A percentile compares a stretch with the other conserved stretches of the same genome.
Evolutionary conservation across 92 coral and sea anemone genomes (phyloP).

Genomic region (Phenganax stokvisi): DNA sequence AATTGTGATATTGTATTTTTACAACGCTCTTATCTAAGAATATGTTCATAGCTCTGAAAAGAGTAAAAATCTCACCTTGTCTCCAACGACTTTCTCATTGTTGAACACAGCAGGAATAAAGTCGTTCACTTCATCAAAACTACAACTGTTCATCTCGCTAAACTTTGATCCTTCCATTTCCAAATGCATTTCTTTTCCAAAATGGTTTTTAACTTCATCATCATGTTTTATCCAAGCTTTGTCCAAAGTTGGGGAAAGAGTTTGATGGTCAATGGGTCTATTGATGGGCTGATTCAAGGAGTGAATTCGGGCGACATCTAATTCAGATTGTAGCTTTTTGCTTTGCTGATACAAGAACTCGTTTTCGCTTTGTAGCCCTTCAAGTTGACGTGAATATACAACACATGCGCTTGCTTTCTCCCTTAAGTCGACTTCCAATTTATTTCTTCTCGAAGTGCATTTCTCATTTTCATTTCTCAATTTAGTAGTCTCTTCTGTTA

Average conservation of each 20-base stretch:
- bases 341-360: slow-evolving; percentile 63
- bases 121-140: slow-evolving; percentile 19
- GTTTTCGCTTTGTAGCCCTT: slow-evolving; percentile 54
- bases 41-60: not conserved
- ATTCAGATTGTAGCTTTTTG: slow-evolving; percentile 62
- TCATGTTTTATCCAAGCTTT: not conserved
- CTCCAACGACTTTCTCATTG: slow-evolving; percentile 16
- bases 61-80: slow-evolving; percentile 14
- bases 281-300: not conserved
- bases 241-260: not conserved
- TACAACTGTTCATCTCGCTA: slow-evolving; percentile 6
- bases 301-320: slow-evolving; percentile 56
- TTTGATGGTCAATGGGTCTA: not conserved
- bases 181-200: not conserved
- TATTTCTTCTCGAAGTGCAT: slow-evolving; percentile 54
- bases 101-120: slow-evolving; percentile 25
- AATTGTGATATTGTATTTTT: not conserved
- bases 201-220: not conserved
- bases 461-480: slow-evolving; percentile 61
- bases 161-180: not conserved
- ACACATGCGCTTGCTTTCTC: slow-evolving; percentile 52
- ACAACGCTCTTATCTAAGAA: not conserved
- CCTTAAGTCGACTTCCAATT: slow-evolving; percentile 58
- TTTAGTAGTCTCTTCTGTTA: slow-evolving; percentile 56
- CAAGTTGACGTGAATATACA: slow-evolving; percentile 18